Conservation (phyloP, 2,888 invertebrate genomes). For the Pachymerium ferrugineum region DNA sequence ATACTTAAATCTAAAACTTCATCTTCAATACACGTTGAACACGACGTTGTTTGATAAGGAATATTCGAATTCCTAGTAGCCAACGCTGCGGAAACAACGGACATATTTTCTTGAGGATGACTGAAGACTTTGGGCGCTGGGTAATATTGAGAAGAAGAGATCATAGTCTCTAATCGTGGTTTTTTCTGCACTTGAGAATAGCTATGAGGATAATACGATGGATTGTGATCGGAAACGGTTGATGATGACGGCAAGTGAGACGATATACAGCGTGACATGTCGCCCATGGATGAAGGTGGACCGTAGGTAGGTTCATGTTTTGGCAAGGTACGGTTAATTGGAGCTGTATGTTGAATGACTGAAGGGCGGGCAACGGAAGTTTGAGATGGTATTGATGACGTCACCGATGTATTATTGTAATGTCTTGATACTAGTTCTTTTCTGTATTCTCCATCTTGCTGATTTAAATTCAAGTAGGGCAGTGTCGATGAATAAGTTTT, state of each 20-base stretch:
- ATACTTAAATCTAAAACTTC: constrained; percentile 40
- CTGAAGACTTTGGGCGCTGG: constrained; percentile 27
- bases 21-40: background rate
- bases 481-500: background rate
- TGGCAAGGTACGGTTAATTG: background rate
- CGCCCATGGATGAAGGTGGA: background rate
- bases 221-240: background rate
- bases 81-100: background rate
- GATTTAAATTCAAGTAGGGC: background rate
- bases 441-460: background rate
- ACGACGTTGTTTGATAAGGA: background rate
- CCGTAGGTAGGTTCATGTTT: background rate
- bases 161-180: background rate
- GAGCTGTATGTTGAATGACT: constrained; percentile 35
- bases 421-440: constrained; percentile 1
- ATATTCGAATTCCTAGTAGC: background rate
- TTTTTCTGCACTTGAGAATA: constrained; percentile 12
- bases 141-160: constrained; percentile 28
- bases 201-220: background rate
- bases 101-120: background rate
- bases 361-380: constrained; percentile 32
- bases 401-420: background rate
- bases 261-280: background rate
- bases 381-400: background rate
- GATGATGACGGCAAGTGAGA: background rate